Evolutionary conservation across 2,797 vertebrate genomes (phyloP), one percentile per base, ranked within the genome.

Genomic region (Sardinella longiceps): DNA sequence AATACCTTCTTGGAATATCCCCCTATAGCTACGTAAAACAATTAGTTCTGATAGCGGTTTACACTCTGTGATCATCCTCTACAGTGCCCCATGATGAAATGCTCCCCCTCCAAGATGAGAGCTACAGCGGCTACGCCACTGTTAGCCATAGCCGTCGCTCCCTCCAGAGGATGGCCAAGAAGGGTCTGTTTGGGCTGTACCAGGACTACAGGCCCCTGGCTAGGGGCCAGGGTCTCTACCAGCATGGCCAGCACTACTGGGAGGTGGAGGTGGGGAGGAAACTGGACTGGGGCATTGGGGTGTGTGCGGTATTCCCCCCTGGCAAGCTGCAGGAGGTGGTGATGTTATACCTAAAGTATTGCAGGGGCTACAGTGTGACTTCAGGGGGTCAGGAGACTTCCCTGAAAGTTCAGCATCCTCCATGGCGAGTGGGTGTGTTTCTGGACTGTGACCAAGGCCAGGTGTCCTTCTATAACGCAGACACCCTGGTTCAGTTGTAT

Each of bases 211-310:
- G 86, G 56, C 89, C 88, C n/a, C 74, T 87, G 74, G 85, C 88
- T 25, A 84, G 85, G 63, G 88, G 87, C 66, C 70, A 82, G 33
- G 85, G 87, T 63, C 85, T 66, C 14, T 87, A 89, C 53, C 81
- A 86, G n/a, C 56, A 85, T 1, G 90, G 91, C 18, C 87, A 86
- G 39, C 89, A 91, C 83, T 90, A 91, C 84, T 91, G 89, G 88
- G 89, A 90, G 74, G 87, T 90, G 70, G 87, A 90, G 0, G 85
- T 90, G n/a, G 89, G 91, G 5, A 80, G 80, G 50, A 89, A 89
- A 80, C 82, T 28, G 23, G 88, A 90, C 84, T 91, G 90, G 90
- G 87, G 85, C 3, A 82, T 89, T 30, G 90, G 90, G 82, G 0
- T 88, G 66, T 48, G 85, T 83, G 63, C 86, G 15, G 14, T 33